phyloP scores from a whole-genome alignment of 2,113 vertebrate species.

The Sciurus niger region DNA sequence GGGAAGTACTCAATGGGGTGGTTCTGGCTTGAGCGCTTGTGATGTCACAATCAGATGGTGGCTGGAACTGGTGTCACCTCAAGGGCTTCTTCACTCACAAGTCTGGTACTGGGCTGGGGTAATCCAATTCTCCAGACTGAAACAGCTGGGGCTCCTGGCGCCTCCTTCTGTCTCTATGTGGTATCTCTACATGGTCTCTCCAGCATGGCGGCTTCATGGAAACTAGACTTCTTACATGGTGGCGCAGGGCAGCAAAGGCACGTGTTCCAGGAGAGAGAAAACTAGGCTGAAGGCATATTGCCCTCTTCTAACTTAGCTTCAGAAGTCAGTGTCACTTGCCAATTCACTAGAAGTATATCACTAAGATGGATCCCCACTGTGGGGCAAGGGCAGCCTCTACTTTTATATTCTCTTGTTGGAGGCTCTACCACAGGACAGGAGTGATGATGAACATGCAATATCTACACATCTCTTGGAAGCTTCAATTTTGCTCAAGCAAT shows the following conservation, averaged over 20 bases:
- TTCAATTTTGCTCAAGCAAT: background rate
- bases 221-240: background rate
- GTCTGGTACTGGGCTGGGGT: background rate
- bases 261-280: background rate
- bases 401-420: background rate
- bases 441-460: background rate
- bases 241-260: background rate
- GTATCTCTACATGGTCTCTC: background rate
- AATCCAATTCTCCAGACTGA: background rate
- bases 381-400: background rate
- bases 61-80: background rate
- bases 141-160: background rate
- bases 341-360: background rate
- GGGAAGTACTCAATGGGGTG: background rate
- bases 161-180: background rate
- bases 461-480: background rate
- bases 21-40: background rate
- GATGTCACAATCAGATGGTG: background rate
- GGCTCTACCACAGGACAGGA: background rate
- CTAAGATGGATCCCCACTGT: background rate
- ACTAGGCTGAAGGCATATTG: background rate
- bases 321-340: background rate
- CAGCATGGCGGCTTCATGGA: background rate
- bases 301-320: slow-evolving; percentile 13
- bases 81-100: background rate